Base-by-base conservation (phyloP, 2,113 vertebrate species). In the Amphiprion ocellaris region DNA sequence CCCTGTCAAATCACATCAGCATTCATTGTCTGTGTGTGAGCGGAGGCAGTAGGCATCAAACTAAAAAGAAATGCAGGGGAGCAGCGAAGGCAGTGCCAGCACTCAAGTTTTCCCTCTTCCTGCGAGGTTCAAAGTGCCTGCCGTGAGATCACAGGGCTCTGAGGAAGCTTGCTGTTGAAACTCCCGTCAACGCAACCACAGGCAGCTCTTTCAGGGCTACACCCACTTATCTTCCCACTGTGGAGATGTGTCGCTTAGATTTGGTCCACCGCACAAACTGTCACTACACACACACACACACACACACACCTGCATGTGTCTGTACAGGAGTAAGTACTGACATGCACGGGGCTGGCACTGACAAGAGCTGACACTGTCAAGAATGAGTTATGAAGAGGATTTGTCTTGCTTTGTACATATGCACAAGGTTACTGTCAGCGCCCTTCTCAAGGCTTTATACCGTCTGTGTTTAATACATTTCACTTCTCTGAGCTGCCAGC, bases 101-200 rank as follows among this genome's bases (percentile, higher is more conserved):
- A 19, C 65, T 78, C 61, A 46, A 55, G 15, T 79, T 71, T 69
- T 62, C 72, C 54, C 46, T 77, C 60, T 70, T 75, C 71, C 84
- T 63, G 67, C 4, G 23, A 74, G 64, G 67, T 76, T 82, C 69
- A 77, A 69, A 86, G 76, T 44, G 50, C 62, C 82, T 81, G 66
- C 53, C 17, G 49, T 60, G 68, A 87, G 70, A 89, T 84, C 79
- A 84, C 74, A 81, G 65, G 56, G 74, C 83, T 62, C 19, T 3
- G 76, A 83, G 81, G 81, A 86, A 84, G 81, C 78, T 63, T n/a
- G 69, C 70, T 74, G 86, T 55, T 58, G 66, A 71, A 80, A 73
- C 85, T 69, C 65, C 72, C 73, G 84, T 87, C 88, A 81, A 33
- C 52, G 62, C 64, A 83, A 86, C 74, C 81, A 76, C 79, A 83